Percentiles rank a stretch among this genome's conserved stretches.
phyloP scores from a whole-genome alignment of 2,888 invertebrate genomes.

The Andrena minutula region DNA sequence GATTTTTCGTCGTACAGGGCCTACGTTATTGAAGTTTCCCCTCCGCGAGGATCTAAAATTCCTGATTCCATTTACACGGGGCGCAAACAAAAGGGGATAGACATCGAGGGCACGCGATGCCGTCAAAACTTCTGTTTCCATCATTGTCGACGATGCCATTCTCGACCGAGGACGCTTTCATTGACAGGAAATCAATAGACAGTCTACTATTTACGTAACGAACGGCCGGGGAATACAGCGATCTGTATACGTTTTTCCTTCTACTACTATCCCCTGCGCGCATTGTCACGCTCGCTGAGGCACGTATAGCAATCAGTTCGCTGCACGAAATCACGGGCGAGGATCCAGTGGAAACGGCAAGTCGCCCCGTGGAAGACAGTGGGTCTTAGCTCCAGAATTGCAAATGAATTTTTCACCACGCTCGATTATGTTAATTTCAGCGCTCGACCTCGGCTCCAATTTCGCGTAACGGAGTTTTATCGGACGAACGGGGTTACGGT shows the following conservation, averaged over 20 bases:
- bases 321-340: background rate
- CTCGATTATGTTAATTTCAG: conserved; percentile 19
- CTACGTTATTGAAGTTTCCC: background rate
- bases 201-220: conserved; percentile 49
- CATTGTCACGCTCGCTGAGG: background rate
- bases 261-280: background rate
- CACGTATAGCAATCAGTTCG: background rate
- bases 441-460: background rate
- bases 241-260: conserved; percentile 3
- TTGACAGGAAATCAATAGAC: conserved; percentile 54
- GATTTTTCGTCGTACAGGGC: background rate
- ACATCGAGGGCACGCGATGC: conserved; percentile 19
- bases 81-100: conserved; percentile 3
- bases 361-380: background rate
- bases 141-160: conserved; percentile 21
- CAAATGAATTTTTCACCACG: conserved; percentile 9
- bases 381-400: background rate
- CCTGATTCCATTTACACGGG: conserved; percentile 9
- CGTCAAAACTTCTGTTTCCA: conserved; percentile 55
- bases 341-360: background rate
- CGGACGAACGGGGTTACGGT: too few species aligned
- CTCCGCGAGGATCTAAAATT: background rate
- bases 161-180: conserved; percentile 21
- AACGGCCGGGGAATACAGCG: conserved; percentile 9
- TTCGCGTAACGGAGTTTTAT: conserved; percentile 1